Evolutionary conservation across 2,113 vertebrate genomes (phyloP).

Genomic region (Atherinomorus stipes): DNA sequence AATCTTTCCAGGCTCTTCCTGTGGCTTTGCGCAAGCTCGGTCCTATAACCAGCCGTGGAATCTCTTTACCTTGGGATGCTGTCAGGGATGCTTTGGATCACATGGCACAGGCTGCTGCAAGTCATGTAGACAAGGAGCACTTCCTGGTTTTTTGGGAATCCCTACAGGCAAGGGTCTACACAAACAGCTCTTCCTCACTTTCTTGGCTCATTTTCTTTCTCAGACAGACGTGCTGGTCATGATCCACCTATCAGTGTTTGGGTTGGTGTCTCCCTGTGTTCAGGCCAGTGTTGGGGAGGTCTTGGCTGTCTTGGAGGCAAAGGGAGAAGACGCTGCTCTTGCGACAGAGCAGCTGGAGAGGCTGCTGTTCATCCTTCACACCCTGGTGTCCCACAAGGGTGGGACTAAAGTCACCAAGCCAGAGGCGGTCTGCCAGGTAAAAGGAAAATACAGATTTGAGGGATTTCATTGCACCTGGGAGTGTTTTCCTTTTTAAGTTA

Average conservation of each 20-base stretch:
- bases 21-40: slow-evolving; percentile 90
- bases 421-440: slow-evolving; percentile 87
- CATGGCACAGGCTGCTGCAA: slow-evolving; percentile 85
- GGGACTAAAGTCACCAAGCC: slow-evolving; percentile 90
- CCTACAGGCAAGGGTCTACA: slow-evolving; percentile 83
- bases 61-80: slow-evolving; percentile 85
- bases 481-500: not conserved
- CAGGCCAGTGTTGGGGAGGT: slow-evolving; percentile 71
- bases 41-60: slow-evolving; percentile 80
- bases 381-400: slow-evolving; percentile 84
- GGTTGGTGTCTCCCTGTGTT: not conserved
- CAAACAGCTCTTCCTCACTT: no score
- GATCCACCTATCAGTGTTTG: not conserved
- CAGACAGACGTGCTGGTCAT: no score
- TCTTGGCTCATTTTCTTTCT: no score
- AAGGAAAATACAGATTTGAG: not conserved
- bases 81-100: slow-evolving; percentile 88
- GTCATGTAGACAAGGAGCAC: slow-evolving; percentile 87
- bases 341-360: slow-evolving; percentile 88
- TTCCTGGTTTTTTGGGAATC: slow-evolving; percentile 89
- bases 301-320: slow-evolving; percentile 42
- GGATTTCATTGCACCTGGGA: rapidly evolving
- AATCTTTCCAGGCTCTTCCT: slow-evolving; percentile 83
- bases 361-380: slow-evolving; percentile 86
- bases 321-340: slow-evolving; percentile 47